A percentile compares a stretch with the other conserved stretches of the same genome.
These are phyloP conservation scores for Sphaerodactylus townsendi DNA, from an alignment of 2,113 vertebrate genomes.

Conservation along the genomic window DNA sequence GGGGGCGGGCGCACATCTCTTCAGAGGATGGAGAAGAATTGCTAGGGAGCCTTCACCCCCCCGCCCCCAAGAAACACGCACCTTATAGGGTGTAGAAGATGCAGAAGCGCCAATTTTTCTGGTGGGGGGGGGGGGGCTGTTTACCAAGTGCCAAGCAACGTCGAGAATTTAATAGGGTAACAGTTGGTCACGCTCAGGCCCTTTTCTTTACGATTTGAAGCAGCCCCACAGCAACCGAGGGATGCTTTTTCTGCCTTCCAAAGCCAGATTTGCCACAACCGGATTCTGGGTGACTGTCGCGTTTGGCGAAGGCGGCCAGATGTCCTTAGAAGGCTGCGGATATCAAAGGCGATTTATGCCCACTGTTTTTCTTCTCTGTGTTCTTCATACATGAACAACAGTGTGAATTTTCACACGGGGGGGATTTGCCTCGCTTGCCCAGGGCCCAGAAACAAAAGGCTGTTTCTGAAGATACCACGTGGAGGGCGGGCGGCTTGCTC, in stretches of 20 bases:
- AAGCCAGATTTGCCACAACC: not conserved
- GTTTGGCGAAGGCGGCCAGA: not conserved
- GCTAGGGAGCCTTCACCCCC: too few relatives aligned
- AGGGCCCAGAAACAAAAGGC: not conserved
- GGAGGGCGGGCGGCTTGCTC: not conserved
- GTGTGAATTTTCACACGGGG: too few relatives aligned
- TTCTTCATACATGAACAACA: not conserved
- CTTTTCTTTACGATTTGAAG: not conserved
- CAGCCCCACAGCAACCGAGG: not conserved
- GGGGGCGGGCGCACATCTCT: too few relatives aligned
- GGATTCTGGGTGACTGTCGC: rapidly evolving
- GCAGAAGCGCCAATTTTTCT: not conserved
- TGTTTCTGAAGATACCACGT: too few relatives aligned
- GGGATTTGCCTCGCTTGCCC: not conserved
- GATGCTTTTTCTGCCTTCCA: not conserved
- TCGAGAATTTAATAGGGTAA: not conserved
- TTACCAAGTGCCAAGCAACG: not conserved
- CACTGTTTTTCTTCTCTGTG: not conserved
- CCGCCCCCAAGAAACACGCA: not conserved
- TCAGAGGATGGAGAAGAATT: too few relatives aligned
- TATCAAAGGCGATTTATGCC: not conserved
- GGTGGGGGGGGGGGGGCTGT: too few relatives aligned
- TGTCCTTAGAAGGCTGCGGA: not conserved
- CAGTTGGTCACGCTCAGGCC: not conserved
- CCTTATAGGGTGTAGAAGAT: too few relatives aligned